Percentiles rank a stretch among this genome's conserved stretches.
These are phyloP conservation scores for Castor canadensis DNA, from an alignment of 2,113 vertebrate genomes.

Conservation along the genomic window DNA sequence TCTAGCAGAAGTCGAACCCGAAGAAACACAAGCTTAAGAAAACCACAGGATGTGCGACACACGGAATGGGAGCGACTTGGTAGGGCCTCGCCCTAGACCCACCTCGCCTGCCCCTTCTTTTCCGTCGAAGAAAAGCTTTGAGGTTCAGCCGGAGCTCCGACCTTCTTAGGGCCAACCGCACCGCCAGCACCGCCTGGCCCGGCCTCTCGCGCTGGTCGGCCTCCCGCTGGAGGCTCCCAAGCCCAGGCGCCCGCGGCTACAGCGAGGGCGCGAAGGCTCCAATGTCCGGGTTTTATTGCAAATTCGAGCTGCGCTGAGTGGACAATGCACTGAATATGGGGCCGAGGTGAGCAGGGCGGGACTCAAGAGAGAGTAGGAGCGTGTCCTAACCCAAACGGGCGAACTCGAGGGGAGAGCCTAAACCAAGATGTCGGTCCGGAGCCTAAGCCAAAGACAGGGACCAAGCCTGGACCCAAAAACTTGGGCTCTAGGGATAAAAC, in stretches of 20 bases:
- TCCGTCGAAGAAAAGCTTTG: background rate
- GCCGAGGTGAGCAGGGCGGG: background rate
- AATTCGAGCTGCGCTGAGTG: background rate
- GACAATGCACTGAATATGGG: background rate
- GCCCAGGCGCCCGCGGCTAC: background rate
- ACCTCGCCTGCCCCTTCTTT: background rate
- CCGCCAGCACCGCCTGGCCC: background rate
- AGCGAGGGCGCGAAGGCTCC: background rate
- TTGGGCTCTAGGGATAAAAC: no score
- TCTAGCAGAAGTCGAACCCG: background rate
- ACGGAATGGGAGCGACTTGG: background rate
- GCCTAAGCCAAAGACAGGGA: background rate
- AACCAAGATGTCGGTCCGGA: background rate
- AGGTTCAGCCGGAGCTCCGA: background rate
- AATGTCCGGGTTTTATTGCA: conserved; percentile 63
- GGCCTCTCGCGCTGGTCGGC: background rate
- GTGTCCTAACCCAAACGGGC: background rate
- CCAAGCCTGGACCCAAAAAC: background rate
- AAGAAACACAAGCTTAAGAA: background rate
- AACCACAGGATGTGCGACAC: background rate
- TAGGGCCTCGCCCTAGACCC: background rate
- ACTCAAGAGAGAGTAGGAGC: background rate
- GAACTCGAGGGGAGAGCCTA: background rate
- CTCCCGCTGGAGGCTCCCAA: background rate
- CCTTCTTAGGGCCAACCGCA: background rate